A percentile compares a stretch with the other conserved stretches of the same genome.
Conservation (phyloP, 2,113 vertebrate species). For the Procavia capensis region DNA sequence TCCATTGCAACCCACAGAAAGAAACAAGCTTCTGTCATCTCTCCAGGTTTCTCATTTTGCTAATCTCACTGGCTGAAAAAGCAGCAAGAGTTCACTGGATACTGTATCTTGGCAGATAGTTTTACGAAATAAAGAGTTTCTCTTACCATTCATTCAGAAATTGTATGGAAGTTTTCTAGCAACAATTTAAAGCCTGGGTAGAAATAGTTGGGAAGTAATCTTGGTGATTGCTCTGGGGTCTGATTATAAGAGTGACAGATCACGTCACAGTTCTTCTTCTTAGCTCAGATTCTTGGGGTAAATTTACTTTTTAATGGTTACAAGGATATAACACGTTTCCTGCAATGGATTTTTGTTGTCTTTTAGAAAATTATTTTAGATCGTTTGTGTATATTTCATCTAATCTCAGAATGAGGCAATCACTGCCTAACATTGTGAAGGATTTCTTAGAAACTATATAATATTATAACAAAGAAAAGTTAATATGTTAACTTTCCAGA, state of each 20-base stretch:
- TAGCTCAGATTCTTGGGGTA: conserved; percentile 61
- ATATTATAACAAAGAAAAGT: neutral
- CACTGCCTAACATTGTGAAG: conserved; percentile 37
- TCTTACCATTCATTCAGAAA: conserved; percentile 63
- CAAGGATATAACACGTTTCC: conserved; percentile 4
- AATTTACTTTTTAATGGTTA: conserved; percentile 50
- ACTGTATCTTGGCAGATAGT: conserved; percentile 40
- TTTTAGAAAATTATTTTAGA: conserved; percentile 56
- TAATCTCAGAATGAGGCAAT: conserved; percentile 49
- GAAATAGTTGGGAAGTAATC: conserved; percentile 82
- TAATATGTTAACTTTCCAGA: neutral
- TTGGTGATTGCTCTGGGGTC: conserved; percentile 78
- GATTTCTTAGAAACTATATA: conserved; percentile 20
- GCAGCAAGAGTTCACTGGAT: conserved; percentile 50
- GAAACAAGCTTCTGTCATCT: conserved; percentile 72
- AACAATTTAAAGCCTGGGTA: conserved; percentile 56
- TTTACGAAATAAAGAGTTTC: conserved; percentile 55
- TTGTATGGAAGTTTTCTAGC: conserved; percentile 72
- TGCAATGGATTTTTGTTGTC: neutral
- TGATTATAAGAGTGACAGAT: conserved; percentile 79
- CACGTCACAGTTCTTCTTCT: conserved; percentile 71
- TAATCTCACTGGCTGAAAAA: conserved; percentile 74
- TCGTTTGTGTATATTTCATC: conserved; percentile 21
- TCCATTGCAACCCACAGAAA: conserved; percentile 65
- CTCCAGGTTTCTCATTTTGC: conserved; percentile 61